Evolutionary conservation across 2,888 invertebrate genomes (phyloP), one percentile per base, ranked within the genome.

Genomic region (Pecten maximus): DNA sequence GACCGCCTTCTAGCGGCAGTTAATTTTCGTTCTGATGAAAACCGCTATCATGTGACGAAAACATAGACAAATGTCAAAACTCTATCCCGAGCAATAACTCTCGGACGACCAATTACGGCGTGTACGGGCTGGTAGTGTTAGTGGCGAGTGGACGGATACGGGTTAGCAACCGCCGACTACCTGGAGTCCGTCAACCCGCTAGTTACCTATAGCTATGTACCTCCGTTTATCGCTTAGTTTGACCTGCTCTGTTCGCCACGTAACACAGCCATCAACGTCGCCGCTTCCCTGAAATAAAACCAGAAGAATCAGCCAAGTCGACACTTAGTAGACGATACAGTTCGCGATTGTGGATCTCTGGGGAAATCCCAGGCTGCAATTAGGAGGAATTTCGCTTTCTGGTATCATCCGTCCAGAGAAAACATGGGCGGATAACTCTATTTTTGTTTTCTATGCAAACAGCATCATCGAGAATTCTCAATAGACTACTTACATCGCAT

Each of bases 11-110:
- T 74, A 74, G 74, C 10, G 74, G 74, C 35, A 74, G 12, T 15
- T 74, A 74, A 74, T 74, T 74, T 74, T 74, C 35, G 28, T 35
- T 28, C 28, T 35, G 74, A 74, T 74, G 74, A 74, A 74, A 74
- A 74, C 35, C 35, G 6, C 74, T 74, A 74, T 74, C 74, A 74
- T 3, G 74, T 74, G 74, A 35, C 74, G 23, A 74, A 74, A 4
- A 74, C 2, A 74, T 74, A 74, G 74, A 74, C 74, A 35, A 74
- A 74, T 74, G 74, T 74, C 74, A 74, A 74, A 74, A 74, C 74
- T 74, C 74, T 35, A 74, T 6, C 28, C 74, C 74, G 16, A 28
- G 74, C 74, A 74, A 74, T 74, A 74, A 74, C 74, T 74, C 74
- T 74, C 74, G 35, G 74, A 28, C 74, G 74, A 1, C 23, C 74